Evolutionary conservation across 2,797 vertebrate genomes (phyloP), one percentile per base, ranked within the genome.

Genomic region (Apogon hyalosoma): DNA sequence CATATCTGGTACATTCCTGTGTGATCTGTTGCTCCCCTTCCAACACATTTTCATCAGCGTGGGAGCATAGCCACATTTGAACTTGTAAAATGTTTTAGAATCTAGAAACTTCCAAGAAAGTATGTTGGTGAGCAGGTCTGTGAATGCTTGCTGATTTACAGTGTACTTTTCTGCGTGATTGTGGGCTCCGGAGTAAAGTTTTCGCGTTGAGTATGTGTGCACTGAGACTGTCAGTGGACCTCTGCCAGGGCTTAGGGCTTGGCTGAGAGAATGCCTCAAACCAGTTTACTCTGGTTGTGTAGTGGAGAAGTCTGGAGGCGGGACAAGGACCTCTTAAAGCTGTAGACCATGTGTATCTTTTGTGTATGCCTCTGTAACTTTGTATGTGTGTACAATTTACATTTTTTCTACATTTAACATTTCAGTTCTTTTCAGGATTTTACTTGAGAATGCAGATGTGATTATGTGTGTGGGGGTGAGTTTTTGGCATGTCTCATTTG

Each of bases 251-350:
- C 83, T 93, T 75, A 88, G 89, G 93, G 91, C 92, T 94, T 94
- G 93, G 93, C 93, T 93, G 87, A 89, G 84, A 89, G 89, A 90
- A 88, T 69, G 83, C 90, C 88, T 92, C 88, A 94, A 94, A 95
- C 94, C 93, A 94, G 94, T 95, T 95, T 91, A 89, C 87, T 94
- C 94, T 94, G 93, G 94, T 94, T 95, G 83, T 89, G 86, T 86
- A 91, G 90, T 75, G 75, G 85, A 88, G 89, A 87, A 88, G 88
- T 87, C 78, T 74, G 87, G 79, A 85, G 90, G 91, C 73, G 92
- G 92, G 88, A 89, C 84, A 49, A 69, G 75, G 57, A 85, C 68
- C 82, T 91, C 87, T 94, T 93, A 92, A 94, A 94, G 92, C 85
- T 86, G 79, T 88, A 93, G 87, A 64, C 64, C 69, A 56, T 61